Evolutionary conservation across 2,113 vertebrate species (phyloP).

Genomic region (Eidolon helvum): DNA sequence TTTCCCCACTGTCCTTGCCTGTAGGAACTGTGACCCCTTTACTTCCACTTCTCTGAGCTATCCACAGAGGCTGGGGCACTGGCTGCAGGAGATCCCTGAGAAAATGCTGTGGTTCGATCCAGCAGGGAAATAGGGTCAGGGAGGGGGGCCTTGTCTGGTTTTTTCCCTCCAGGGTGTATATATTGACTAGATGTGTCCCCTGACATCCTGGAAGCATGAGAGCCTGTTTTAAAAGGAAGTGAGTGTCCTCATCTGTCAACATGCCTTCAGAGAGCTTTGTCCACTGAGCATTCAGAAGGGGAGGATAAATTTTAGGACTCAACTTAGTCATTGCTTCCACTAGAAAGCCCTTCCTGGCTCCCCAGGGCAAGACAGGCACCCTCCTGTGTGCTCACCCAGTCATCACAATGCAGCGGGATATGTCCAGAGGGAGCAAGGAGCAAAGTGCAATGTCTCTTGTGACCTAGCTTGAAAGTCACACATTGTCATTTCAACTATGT

Average conservation of each 20-base stretch:
- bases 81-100: not conserved
- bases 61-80: not conserved
- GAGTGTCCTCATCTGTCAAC: not conserved
- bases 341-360: not conserved
- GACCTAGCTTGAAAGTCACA: not conserved
- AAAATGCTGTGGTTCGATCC: not conserved
- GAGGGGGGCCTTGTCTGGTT: not conserved
- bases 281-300: not conserved
- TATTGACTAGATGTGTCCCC: not conserved
- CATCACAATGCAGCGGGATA: not conserved
- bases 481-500: accelerated
- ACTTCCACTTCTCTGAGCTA: not conserved
- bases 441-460: not conserved
- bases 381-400: not conserved
- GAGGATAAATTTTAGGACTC: not conserved
- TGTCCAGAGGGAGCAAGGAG: not conserved
- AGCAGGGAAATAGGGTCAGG: not conserved
- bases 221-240: not conserved
- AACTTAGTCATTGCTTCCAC: not conserved
- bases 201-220: not conserved
- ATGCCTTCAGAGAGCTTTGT: not conserved
- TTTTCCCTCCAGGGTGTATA: not conserved
- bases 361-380: not conserved
- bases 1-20: too few relatives aligned
- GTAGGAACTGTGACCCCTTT: not conserved